Evolutionary conservation across 1,140 invertebrate genomes (phyloP).

Genomic region (Musca domestica): DNA sequence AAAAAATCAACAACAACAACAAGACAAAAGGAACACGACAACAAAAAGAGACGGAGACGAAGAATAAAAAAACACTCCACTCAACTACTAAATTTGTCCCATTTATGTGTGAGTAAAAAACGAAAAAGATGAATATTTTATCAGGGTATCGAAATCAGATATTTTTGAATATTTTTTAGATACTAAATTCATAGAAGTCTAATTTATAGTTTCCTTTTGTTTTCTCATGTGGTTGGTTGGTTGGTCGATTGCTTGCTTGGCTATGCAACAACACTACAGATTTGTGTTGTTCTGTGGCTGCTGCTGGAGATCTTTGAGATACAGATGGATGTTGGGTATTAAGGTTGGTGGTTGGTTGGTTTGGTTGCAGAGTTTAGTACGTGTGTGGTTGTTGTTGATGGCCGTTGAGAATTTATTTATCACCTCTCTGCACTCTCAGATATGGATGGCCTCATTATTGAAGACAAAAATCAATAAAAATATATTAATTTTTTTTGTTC

Average conservation of each 20-base stretch:
- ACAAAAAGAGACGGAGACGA: too few species aligned
- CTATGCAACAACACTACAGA: not conserved
- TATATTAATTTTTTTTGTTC: slow-evolving; percentile 15
- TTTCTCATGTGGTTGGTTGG: slow-evolving; percentile 11
- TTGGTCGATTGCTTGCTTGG: not conserved
- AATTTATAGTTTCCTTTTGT: slow-evolving; percentile 22
- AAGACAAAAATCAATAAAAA: slow-evolving; percentile 22
- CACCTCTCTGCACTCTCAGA: not conserved
- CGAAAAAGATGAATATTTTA: slow-evolving; percentile 48
- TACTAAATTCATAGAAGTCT: slow-evolving; percentile 12
- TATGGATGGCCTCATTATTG: slow-evolving; percentile 20
- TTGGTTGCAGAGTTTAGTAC: too few species aligned
- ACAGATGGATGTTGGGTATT: too few species aligned
- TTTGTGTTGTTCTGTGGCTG: not conserved
- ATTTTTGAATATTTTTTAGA: slow-evolving; percentile 31
- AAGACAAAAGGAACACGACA: too few species aligned
- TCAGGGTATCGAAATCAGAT: slow-evolving; percentile 51
- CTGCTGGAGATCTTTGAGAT: slow-evolving; percentile 1
- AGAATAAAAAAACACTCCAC: not conserved
- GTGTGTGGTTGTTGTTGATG: not conserved
- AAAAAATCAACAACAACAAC: too few species aligned
- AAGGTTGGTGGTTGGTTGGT: too few species aligned
- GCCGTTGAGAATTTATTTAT: slow-evolving; percentile 8
- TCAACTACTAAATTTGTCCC: slow-evolving; percentile 3
- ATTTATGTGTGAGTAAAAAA: not conserved